Evolutionary conservation across 2,113 vertebrate species (phyloP).

Genomic region (Macquaria ambigua): DNA sequence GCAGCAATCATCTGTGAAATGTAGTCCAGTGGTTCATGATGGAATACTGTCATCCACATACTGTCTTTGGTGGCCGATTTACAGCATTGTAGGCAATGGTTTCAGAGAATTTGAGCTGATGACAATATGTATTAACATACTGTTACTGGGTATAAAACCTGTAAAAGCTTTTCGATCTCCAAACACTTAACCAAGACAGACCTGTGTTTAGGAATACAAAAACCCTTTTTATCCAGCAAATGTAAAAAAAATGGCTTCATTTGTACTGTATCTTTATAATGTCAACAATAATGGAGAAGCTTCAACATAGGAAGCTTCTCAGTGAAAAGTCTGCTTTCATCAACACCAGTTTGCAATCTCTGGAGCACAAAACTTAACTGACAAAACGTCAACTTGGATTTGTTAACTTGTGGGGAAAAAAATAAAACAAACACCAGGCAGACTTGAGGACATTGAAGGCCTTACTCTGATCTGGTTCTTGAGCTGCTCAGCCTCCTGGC

Average conservation of each 20-base stretch:
- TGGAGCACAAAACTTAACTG: not conserved
- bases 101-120: not conserved
- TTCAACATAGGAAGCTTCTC: not conserved
- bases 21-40: not conserved
- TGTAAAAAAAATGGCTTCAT: not conserved
- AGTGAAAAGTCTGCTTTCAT: not conserved
- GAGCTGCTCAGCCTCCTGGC: conserved; percentile 99
- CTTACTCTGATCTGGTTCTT: conserved; percentile 99
- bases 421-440: not conserved
- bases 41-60: not conserved
- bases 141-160: not conserved
- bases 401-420: not conserved
- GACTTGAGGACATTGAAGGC: conserved; percentile 51
- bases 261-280: not conserved
- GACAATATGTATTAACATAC: not conserved
- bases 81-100: not conserved
- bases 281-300: not conserved
- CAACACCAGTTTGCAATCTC: not conserved
- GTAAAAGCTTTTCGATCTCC: not conserved
- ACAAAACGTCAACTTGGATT: conserved; percentile 3
- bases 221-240: not conserved
- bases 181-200: not conserved
- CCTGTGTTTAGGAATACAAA: not conserved
- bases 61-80: not conserved
- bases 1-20: not conserved